Base-by-base conservation (phyloP, 2,888 invertebrate genomes). In the Chalcosyrphus nemorum region DNA sequence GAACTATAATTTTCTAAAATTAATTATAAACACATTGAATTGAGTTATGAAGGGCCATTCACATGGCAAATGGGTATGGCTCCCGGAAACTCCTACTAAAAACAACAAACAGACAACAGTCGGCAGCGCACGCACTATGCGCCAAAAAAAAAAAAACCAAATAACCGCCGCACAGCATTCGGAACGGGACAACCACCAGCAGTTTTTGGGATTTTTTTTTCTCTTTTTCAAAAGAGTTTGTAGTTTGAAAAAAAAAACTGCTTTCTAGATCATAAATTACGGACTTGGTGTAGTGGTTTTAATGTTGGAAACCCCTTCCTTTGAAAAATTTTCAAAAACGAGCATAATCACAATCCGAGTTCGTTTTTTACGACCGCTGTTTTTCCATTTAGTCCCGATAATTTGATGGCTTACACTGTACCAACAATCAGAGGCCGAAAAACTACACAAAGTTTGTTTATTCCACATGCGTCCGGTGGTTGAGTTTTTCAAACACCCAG, bases 21-120 rank as follows among this genome's bases (percentile, higher is more conserved):
- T 29, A 56, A 68, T 71, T 72, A 50, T 57, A 57, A 78, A 65
- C 63, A 78, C 57, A 65, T 57, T 32, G n/a, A 27, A 47, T 47
- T 41, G 71, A 47, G 47, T 43, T 57, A 47, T 57, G 38, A 72
- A 65, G 71, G 65, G 71, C 57, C 57, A 65, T 77, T n/a, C 50
- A 15, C 13, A 17, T 27, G 35, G 17, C 17, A 21, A 45, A 45
- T 57, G 56, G 24, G 47, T 56, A 57, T 41, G 45, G 41, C 27
- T 21, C 57, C 24, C 61, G 52, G 65, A 19, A 74, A 38, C 65
- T 65, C 66, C 45, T 24, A 59, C 27, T 13, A 24, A 59, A n/a
- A 38, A 13, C 19, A 74, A 72, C 29, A 61, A n/a, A 54, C 15
- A 63, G 19, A 54, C 45, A n/a, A 32, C 32, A 56, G 24, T n/a